Evolutionary conservation across 2,113 vertebrate species (phyloP), one percentile per base, ranked within the genome.

Genomic region (Candoia aspera): DNA sequence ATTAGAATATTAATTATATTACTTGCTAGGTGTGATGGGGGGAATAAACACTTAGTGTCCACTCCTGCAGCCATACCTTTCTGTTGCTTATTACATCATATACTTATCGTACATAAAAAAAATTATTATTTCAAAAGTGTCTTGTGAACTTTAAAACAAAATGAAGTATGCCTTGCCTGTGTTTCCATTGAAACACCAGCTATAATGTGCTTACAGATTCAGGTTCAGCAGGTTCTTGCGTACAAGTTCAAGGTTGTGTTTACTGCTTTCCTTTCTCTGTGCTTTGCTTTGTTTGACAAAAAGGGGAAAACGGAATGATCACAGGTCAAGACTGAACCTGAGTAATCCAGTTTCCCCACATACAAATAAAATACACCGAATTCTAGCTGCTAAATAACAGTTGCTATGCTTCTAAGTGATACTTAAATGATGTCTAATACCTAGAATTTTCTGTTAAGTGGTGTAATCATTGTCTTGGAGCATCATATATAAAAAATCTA

Each of bases 391-490:
- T 90, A 15, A 68, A 15, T 46, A 84, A 29, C 73, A 84, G 15
- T 84, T 9, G 2, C 53, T 58, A 6, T 91, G 42, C 21, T 89
- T 89, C 13, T 84, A 12, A 55, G 11, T 83, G 55, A 84, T 49
- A 2, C 49, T 87, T 83, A 79, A 64, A 26, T 79, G 57, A 9
- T 64, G 68, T 64, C 5, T 19, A 46, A 21, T 68, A 2, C 8
- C 91, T 55, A 2, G 15, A 94, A 92, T 91, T 86, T 93, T 58
- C 17, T 84, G 12, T 24, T 54, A 73, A 1, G 13, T 73, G n/a
- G 2, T 68, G 17, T 90, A 87, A 90, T 19, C 86, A 2, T 91
- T 91, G 11, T 90, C 93, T 92, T 84, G 42, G 42, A 84, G 1
- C 29, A 13, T 87, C 0, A 1, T 11, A 92, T 94, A n/a, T 94